phyloP scores from a whole-genome alignment of 2,888 invertebrate species.

The Tipula confusa region DNA sequence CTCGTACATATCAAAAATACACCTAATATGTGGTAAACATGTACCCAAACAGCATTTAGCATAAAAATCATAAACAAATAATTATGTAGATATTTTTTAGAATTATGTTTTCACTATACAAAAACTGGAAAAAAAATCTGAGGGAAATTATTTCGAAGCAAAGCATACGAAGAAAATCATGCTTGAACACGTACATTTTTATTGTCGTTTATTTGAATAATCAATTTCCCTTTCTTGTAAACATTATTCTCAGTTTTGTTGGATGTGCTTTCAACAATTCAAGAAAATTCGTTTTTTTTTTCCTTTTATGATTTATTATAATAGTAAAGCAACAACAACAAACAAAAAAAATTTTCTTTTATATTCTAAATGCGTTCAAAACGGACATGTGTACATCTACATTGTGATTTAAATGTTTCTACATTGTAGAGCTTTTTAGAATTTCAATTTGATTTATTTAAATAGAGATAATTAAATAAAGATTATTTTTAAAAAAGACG shows the following conservation, averaged over 20 bases:
- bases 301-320: slow-evolving; percentile 3
- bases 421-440: not conserved
- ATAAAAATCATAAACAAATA: not conserved
- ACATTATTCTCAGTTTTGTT: not conserved
- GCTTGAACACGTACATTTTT: slow-evolving; percentile 20
- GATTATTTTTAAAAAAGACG: not conserved
- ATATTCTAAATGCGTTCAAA: not conserved
- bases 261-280: not conserved
- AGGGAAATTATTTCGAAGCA: not conserved
- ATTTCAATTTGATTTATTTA: not conserved
- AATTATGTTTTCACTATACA: not conserved
- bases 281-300: not conserved
- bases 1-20: not conserved
- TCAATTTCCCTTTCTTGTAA: not conserved
- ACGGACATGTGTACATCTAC: not conserved
- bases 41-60: not conserved
- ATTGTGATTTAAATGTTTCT: not conserved
- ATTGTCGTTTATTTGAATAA: slow-evolving; percentile 25
- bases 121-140: not conserved
- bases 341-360: not conserved
- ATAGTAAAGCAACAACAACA: not conserved
- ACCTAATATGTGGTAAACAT: not conserved
- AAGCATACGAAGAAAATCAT: not conserved
- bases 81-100: not conserved
- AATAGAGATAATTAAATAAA: not conserved